Evolutionary conservation across 2,797 vertebrate genomes (phyloP), one percentile per base, ranked within the genome.

Genomic region (Protonibea diacanthus): DNA sequence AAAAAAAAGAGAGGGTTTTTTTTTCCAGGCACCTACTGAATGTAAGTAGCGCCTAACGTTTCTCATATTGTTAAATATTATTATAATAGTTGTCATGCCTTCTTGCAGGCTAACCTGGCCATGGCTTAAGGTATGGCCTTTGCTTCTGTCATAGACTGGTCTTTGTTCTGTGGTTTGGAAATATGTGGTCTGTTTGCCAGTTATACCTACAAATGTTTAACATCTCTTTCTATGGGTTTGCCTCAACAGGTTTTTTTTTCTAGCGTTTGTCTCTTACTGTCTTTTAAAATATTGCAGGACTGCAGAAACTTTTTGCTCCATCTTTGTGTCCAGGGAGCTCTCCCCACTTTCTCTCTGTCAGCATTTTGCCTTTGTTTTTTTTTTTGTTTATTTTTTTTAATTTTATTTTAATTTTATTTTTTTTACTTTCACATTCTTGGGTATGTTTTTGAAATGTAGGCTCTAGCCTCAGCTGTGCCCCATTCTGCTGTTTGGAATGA

Each of bases 401-500:
- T 9, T 92, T 75, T 71, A 17, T 78, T 65, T 59, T 64, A 8
- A 47, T 70, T 58, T 58, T 25, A 55, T 58, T 64, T 78, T 74
- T 83, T 90, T 89, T 88, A 67, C 92, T 93, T 96, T 94, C 95
- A 92, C 94, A 94, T 95, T 97, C 95, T 93, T 95, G 89, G 96
- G 95, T 96, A 95, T 97, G 88, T 95, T 94, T 91, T 97, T 97
- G 96, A 95, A 95, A 96, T 96, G 92, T 97, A 98, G 97, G 95
- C 93, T 97, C 93, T 96, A 94, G 95, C 95, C 93, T 97, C 96
- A 96, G 95, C 97, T 89, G 94, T 96, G 95, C 94, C 94, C 96
- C 91, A 96, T 96, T 97, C 96, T 98, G 96, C 95, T 97, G 96
- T 97, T 97, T 96, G 94, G 95, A 97, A 97, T 97, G 94, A 97